Conservation (phyloP, 2,797 vertebrate genomes). For the Sparidentex hasta region DNA sequence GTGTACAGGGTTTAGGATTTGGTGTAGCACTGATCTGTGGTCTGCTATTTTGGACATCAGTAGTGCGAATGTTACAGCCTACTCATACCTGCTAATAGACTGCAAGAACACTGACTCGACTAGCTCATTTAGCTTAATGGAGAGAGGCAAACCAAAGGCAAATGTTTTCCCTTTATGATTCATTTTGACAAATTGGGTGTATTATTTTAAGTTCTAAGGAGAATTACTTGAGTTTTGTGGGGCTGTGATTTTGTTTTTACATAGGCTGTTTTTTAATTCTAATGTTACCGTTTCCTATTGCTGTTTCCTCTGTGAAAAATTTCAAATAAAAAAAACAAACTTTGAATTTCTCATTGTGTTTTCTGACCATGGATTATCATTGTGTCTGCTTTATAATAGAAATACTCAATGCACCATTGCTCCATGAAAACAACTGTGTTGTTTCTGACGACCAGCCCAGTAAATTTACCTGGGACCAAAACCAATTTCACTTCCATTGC, state of each 20-base stretch:
- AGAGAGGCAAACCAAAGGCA: slow-evolving; percentile 5
- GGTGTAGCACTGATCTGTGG: slow-evolving; percentile 11
- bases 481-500: neutral
- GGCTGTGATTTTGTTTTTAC: slow-evolving; percentile 51
- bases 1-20: slow-evolving; percentile 10
- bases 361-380: neutral
- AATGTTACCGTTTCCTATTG: slow-evolving; percentile 43
- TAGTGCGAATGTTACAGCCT: slow-evolving; percentile 6
- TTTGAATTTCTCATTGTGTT: neutral
- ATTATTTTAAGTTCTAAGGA: slow-evolving; percentile 18
- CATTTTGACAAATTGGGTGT: neutral
- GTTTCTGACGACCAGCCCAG: neutral
- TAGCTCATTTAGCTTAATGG: neutral
- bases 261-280: slow-evolving; percentile 35
- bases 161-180: slow-evolving; percentile 14
- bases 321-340: slow-evolving; percentile 69
- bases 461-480: neutral
- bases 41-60: neutral
- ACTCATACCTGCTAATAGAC: neutral
- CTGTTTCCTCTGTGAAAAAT: slow-evolving; percentile 56
- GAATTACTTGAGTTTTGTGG: slow-evolving; percentile 1
- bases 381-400: neutral
- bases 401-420: no score
- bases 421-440: neutral
- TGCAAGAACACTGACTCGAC: neutral